These are phyloP conservation scores for Paguma larvata DNA, from an alignment of 2,797 vertebrate genomes.

Conservation along the genomic window DNA sequence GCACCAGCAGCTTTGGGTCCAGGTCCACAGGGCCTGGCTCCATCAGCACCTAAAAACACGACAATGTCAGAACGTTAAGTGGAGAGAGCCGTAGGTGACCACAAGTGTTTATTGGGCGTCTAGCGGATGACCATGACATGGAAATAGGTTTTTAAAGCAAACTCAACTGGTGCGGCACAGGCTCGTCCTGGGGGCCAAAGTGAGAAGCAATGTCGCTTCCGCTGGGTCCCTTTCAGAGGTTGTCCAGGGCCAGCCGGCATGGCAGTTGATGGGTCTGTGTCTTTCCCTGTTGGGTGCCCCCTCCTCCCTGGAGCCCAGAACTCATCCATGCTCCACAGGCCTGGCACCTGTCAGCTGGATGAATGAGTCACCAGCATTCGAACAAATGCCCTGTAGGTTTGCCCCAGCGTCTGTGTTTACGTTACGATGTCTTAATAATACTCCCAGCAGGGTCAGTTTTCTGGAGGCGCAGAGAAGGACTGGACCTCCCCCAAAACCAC, in stretches of 20 bases:
- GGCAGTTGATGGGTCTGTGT: accelerated
- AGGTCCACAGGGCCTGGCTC: not conserved
- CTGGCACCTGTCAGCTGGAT: too few species aligned
- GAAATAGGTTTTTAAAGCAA: not conserved
- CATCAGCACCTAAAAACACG: not conserved
- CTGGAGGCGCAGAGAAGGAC: not conserved
- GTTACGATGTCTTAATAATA: not conserved
- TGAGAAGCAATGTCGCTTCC: not conserved
- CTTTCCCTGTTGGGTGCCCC: too few species aligned
- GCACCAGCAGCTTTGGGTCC: not conserved
- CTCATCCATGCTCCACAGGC: accelerated
- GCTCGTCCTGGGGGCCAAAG: not conserved
- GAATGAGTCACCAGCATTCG: not conserved
- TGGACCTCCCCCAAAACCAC: not conserved
- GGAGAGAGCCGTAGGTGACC: not conserved
- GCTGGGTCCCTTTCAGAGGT: not conserved
- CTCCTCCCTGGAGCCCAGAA: not conserved
- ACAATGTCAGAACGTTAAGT: not conserved
- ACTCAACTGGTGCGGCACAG: not conserved
- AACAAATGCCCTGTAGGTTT: not conserved
- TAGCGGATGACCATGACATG: not conserved
- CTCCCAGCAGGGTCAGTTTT: not conserved
- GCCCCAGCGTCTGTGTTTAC: accelerated
- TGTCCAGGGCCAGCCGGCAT: accelerated
- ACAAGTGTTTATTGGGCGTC: not conserved